A percentile compares a stretch with the other conserved stretches of the same genome.
Conservation (phyloP, 2,888 invertebrate species). For the Patella pellucida region DNA sequence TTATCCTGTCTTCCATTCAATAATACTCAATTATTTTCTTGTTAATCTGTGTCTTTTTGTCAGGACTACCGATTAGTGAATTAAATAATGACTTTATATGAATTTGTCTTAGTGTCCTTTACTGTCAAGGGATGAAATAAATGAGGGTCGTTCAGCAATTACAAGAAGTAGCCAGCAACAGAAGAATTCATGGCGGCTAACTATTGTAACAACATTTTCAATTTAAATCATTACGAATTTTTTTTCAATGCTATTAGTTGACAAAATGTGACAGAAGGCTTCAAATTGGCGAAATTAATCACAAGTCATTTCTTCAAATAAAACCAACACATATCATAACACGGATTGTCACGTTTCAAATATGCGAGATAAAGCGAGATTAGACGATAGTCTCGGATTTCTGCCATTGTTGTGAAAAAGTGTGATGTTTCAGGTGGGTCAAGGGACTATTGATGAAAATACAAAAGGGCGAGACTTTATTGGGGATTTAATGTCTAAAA, state of each 20-base stretch:
- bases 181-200: too few relatives aligned
- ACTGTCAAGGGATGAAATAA: too few relatives aligned
- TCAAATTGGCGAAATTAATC: slow-evolving; percentile 7
- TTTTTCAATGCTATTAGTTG: slow-evolving; percentile 7
- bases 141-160: too few relatives aligned
- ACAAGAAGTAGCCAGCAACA: too few relatives aligned
- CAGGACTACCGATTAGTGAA: too few relatives aligned
- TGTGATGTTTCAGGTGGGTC: slow-evolving; percentile 2
- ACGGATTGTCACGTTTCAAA: slow-evolving; percentile 8
- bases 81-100: too few relatives aligned
- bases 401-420: slow-evolving; percentile 1
- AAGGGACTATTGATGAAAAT: neutral
- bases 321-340: slow-evolving; percentile 10
- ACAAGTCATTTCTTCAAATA: neutral
- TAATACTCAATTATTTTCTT: too few relatives aligned
- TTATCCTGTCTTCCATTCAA: too few relatives aligned
- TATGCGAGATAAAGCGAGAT: slow-evolving; percentile 11
- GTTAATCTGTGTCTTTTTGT: too few relatives aligned
- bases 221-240: neutral
- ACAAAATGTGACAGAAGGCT: slow-evolving; percentile 6
- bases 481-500: slow-evolving; percentile 8
- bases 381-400: slow-evolving; percentile 7
- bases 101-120: too few relatives aligned
- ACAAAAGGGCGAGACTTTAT: slow-evolving; percentile 6
- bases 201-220: too few relatives aligned